Base-by-base conservation (phyloP, 2,888 invertebrate species). In the Eristalis arbustorum region DNA sequence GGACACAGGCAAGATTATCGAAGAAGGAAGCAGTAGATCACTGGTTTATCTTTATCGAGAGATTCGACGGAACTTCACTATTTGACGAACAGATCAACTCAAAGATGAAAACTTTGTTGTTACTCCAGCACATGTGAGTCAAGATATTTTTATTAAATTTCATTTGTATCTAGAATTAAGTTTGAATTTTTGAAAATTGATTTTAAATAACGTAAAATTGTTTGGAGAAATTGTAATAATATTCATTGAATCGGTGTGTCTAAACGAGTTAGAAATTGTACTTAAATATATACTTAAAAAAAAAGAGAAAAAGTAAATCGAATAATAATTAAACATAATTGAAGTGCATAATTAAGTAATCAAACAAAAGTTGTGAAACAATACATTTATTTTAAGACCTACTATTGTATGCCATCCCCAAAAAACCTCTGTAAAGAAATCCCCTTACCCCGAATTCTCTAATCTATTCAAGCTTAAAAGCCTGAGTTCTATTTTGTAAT, bases 121-220 rank as follows among this genome's bases (percentile, higher is more conserved):
- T 64, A 64, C 40, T 40, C 40, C 37, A 64, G 64, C 64, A 64
- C 40, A 64, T 64, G 40, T 64, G 64, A 64, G 40, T 64, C 23
- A 64, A 40, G 40, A 64, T 40, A 64, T 64, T 40, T 64, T 64
- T 37, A 14, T 64, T 64, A 64, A 13, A 22, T 22, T 37, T 62
- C 28, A 62, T 62, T 62, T 62, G 62, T 61, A 61, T 23, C 11
- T 23, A 31, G 18, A 62, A 31, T 37, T 64, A 22, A 64, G 13
- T 22, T 22, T 34, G 14, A 18, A n/a, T 42, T 42, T 14, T 42
- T 42, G 14, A n/a, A 5, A 42, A 42, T 3, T 5, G 3, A 42
- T 14, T 13, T 42, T 4, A 42, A 42, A 14, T 42, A 40, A 13
- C 11, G 2, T 40, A 1, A 14, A 40, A 40, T 13, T 40, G 14